Conservation (phyloP, 2,888 invertebrate species). For the Plebejus argus region DNA sequence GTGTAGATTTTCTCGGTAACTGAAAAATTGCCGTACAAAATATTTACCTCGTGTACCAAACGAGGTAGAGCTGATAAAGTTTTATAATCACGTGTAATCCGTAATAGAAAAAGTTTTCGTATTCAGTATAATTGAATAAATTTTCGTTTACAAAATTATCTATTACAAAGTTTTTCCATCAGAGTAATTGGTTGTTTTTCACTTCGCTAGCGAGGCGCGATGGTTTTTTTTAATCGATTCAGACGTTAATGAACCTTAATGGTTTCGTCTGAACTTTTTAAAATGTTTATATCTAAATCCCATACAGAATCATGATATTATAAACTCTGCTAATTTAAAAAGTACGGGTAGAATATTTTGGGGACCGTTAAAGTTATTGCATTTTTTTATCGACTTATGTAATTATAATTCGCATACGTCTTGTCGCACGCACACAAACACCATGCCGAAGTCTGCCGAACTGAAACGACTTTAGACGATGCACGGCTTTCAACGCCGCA, state of each 20-base stretch:
- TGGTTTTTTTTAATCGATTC: neutral
- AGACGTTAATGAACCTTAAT: neutral
- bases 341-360: too few species aligned
- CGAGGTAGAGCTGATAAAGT: slow-evolving; percentile 52
- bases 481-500: too few species aligned
- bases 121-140: slow-evolving; percentile 36
- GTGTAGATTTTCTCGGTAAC: neutral
- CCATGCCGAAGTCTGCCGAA: too few species aligned
- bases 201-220: neutral
- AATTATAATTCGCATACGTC: too few species aligned
- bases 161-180: slow-evolving; percentile 33
- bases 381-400: too few species aligned
- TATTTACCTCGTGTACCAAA: slow-evolving; percentile 43
- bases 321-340: too few species aligned
- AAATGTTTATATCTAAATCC: too few species aligned
- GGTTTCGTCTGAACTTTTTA: neutral
- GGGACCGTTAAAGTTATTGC: too few species aligned
- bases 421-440: too few species aligned
- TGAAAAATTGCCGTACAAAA: neutral
- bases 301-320: too few species aligned
- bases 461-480: too few species aligned
- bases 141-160: slow-evolving; percentile 35
- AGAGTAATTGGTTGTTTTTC: slow-evolving; percentile 22
- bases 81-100: slow-evolving; percentile 55
- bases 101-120: slow-evolving; percentile 56